A percentile compares a stretch with the other conserved stretches of the same genome.
Evolutionary conservation across 2,113 vertebrate genomes (phyloP).

Genomic region (Melanerpes formicivorus): DNA sequence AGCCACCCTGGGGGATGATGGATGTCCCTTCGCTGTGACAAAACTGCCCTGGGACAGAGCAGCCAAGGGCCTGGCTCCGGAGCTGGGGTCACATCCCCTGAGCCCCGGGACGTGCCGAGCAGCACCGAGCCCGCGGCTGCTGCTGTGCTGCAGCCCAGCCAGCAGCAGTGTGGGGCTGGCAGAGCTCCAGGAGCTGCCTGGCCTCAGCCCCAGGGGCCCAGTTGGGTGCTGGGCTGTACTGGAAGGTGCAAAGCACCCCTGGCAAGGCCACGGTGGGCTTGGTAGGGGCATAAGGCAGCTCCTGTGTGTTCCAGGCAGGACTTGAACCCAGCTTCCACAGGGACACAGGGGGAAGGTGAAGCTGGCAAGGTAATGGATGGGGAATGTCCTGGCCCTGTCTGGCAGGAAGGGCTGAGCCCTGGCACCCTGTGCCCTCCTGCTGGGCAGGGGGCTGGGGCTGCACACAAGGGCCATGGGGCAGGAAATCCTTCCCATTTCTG

Average conservation of each 20-base stretch:
- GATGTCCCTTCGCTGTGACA: not conserved
- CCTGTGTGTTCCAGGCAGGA: no score
- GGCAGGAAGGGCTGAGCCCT: not conserved
- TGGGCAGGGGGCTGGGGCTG: rapidly evolving
- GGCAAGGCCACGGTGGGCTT: rapidly evolving
- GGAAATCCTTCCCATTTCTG: not conserved
- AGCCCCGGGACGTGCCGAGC: rapidly evolving
- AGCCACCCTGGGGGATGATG: rapidly evolving
- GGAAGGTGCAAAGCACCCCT: not conserved
- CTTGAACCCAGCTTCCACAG: rapidly evolving
- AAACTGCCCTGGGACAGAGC: rapidly evolving
- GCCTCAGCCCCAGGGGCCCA: not conserved
- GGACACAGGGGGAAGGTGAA: no score
- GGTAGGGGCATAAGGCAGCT: not conserved
- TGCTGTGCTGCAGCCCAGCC: rapidly evolving
- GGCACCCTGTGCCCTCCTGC: rapidly evolving
- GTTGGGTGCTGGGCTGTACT: not conserved
- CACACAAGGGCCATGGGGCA: rapidly evolving
- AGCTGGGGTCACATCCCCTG: rapidly evolving
- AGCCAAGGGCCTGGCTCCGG: rapidly evolving
- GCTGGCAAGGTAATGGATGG: not conserved
- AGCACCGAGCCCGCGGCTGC: rapidly evolving
- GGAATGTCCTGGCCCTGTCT: rapidly evolving
- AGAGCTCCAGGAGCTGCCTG: rapidly evolving
- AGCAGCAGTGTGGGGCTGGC: rapidly evolving